Evolutionary conservation across 2,797 vertebrate species (phyloP).

Genomic region (Carcharodon carcharias): DNA sequence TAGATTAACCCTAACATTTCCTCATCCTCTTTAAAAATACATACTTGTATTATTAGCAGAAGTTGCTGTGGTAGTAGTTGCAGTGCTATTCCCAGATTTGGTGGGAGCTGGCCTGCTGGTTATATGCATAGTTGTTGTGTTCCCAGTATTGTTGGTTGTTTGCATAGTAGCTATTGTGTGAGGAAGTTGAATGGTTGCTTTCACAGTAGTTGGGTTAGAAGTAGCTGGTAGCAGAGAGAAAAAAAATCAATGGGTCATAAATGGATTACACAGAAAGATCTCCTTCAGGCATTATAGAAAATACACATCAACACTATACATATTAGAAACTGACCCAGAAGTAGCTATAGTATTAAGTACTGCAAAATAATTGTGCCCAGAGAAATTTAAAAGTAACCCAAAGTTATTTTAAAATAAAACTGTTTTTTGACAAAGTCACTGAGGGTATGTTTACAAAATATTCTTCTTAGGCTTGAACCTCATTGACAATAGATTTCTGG

Average conservation of each 20-base stretch:
- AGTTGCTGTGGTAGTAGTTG: neutral
- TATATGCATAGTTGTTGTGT: neutral
- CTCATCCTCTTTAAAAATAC: neutral
- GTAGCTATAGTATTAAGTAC: neutral
- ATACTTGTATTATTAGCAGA: neutral
- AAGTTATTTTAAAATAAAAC: neutral
- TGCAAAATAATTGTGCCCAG: neutral
- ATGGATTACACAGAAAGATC: neutral
- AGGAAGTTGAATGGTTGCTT: neutral
- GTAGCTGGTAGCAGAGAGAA: neutral
- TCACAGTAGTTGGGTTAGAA: neutral
- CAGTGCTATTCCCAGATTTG: neutral
- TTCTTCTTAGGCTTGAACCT: neutral
- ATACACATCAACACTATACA: neutral
- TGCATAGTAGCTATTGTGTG: neutral
- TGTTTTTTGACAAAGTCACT: neutral
- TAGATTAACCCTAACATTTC: neutral
- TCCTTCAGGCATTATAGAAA: neutral
- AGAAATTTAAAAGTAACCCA: neutral
- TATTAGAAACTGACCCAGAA: neutral
- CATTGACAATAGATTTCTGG: neutral
- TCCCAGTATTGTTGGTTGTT: neutral
- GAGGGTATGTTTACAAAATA: neutral
- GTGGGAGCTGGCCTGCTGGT: neutral
- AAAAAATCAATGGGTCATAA: neutral